A percentile compares a stretch with the other conserved stretches of the same genome.
phyloP scores from a whole-genome alignment of 2,888 invertebrate genomes.

The Limulus polyphemus region DNA sequence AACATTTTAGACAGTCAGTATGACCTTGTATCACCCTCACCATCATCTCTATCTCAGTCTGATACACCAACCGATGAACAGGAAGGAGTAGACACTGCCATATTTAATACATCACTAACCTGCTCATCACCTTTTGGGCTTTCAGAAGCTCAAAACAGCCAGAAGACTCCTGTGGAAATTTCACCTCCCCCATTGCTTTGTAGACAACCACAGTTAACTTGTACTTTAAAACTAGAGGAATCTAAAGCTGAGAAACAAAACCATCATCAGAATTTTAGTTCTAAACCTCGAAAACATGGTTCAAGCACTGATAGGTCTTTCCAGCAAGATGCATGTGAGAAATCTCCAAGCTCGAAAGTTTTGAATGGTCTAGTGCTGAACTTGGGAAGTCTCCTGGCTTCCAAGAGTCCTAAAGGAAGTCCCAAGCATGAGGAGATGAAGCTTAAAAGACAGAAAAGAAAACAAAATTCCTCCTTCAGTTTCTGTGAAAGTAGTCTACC shows the following conservation, averaged over 20 bases:
- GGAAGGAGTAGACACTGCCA: neutral
- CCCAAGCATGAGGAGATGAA: conserved; percentile 15
- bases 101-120: neutral
- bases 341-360: neutral
- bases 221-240: neutral
- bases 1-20: too few species aligned
- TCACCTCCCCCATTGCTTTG: neutral
- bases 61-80: neutral
- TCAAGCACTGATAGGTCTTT: too few species aligned
- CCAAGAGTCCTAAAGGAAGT: conserved; percentile 14
- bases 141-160: neutral
- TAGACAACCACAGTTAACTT: neutral
- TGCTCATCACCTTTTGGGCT: too few species aligned
- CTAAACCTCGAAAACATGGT: neutral
- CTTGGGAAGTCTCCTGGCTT: conserved; percentile 20
- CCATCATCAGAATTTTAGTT: neutral
- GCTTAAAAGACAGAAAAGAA: conserved; percentile 16
- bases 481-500: too few species aligned
- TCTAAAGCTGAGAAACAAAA: neutral
- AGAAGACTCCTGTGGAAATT: neutral
- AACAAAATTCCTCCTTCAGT: neutral
- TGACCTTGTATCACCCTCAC: neutral
- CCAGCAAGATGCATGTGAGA: neutral
- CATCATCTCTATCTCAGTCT: neutral
- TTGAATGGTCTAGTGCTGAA: conserved; percentile 18